Evolutionary conservation across 2,888 invertebrate species (phyloP), one percentile per base, ranked within the genome.

Genomic region (Microctonus aethiopoides): DNA sequence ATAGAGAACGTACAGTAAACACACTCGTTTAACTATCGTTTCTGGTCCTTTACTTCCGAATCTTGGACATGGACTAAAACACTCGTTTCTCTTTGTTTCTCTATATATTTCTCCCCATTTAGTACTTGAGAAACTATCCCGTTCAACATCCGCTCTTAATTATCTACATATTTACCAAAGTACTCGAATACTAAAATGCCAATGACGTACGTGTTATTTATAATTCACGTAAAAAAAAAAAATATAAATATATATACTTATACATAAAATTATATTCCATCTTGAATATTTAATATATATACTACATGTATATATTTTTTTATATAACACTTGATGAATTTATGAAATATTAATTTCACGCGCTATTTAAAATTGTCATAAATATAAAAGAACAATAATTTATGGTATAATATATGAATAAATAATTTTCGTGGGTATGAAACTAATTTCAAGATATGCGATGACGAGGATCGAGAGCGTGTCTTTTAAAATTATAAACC

Each of bases 1-100:
- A n/a, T n/a, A 60, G 68, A 72, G 74, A 78, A 68, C 76, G 77
- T 60, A 77, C 70, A 75, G 76, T 78, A 80, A 80, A 80, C 79
- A 79, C 79, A 76, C 75, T 62, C 67, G 41, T 46, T n/a, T 59
- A 52, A 57, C 67, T 56, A 52, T 69, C 39, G 56, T 67, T 62
- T 34, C 26, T 26, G 13, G 34, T 26, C 57, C 57, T 46, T 16
- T 46, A 16, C 46, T 46, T 57, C 57, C 57, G n/a, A 13, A 57
- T 57, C 29, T n/a, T 32, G 57, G 57, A 57, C 57, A 57, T 57
- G 34, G 1, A 22, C 46, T 46, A 32, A 66, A 54, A 62, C 61
- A 29, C 29, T 29, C 3, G 7, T 7, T 29, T 7, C 7, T 7
- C 3, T 60, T 34, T 39, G 39, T 51, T 32, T 11, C 41, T 16